Percentiles rank a stretch among this genome's conserved stretches.
Evolutionary conservation across 2,888 invertebrate species (phyloP).

Genomic region (Sphecodes monilicornis): DNA sequence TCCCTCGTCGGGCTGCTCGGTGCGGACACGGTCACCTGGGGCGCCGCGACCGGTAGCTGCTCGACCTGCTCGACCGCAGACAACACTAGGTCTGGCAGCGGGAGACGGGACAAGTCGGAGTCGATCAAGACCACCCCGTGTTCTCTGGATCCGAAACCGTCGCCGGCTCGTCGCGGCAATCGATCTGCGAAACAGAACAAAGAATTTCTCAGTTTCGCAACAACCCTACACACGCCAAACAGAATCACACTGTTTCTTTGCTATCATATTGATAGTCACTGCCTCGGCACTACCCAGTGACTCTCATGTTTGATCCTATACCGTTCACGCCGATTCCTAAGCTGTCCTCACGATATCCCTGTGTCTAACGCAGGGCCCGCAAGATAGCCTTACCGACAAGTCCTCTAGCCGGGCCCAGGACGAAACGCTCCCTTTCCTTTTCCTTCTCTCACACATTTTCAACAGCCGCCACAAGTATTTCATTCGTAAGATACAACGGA

Average conservation of each 20-base stretch:
- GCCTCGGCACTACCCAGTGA: too few species aligned
- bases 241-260: background rate
- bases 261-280: background rate
- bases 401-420: too few species aligned
- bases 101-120: conserved; percentile 80
- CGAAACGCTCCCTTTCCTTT: too few species aligned
- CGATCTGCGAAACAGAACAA: conserved; percentile 76
- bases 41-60: conserved; percentile 79
- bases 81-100: conserved; percentile 81
- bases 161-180: conserved; percentile 78
- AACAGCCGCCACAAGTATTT: too few species aligned
- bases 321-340: too few species aligned
- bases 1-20: conserved; percentile 83
- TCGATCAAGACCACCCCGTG: conserved; percentile 80
- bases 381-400: too few species aligned
- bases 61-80: conserved; percentile 82
- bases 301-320: too few species aligned
- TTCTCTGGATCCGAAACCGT: conserved; percentile 74
- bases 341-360: too few species aligned
- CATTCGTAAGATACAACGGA: too few species aligned
- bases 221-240: background rate
- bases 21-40: conserved; percentile 83
- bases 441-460: too few species aligned
- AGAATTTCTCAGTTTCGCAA: background rate
- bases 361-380: too few species aligned